Evolutionary conservation across 2,888 invertebrate genomes (phyloP), one percentile per base, ranked within the genome.

Genomic region (Plemyria rubiginata): DNA sequence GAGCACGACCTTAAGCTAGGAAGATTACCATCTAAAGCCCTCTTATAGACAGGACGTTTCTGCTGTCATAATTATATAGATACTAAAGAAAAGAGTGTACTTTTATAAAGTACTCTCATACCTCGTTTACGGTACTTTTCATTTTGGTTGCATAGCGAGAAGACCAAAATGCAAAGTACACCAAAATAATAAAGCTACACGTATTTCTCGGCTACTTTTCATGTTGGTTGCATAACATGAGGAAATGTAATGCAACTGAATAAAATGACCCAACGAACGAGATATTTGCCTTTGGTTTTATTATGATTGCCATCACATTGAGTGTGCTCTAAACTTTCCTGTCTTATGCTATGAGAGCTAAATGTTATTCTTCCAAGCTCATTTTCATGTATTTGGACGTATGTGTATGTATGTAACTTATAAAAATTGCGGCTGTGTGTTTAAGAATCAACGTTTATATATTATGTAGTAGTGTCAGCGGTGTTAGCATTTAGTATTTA

Each of bases 351-450:
- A 22, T 15, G 13, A 15, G n/a, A 0, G 16, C 9, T 38, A 16
- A 16, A 16, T 11, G 16, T 16, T 43, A 48, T 9, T 45, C 50
- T 49, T 51, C 43, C 15, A 54, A 45, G 41, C 41, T 56, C 59
- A 45, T 54, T 45, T 54, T 28, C n/a, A 32, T 28, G 29, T 54
- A 45, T 12, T 38, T 46, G 36, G 36, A 29, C 46, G 46, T 54
- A 46, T 43, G 43, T 54, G 59, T 64, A 51, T 66, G 46, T 59
- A 50, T 60, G 57, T 59, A 54, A 53, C n/a, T 50, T 60, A 64
- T 40, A 58, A 58, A 58, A 51, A 57, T 54, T 64, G 48, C 56
- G 67, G 62, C 65, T 62, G 64, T 62, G 64, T 67, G 60, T 56
- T 48, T 56, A 64, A 38, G 48, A 58, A 61, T 63, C 58, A 61